Conservation (phyloP, 2,888 invertebrate genomes). For the Copidosoma aretas region DNA sequence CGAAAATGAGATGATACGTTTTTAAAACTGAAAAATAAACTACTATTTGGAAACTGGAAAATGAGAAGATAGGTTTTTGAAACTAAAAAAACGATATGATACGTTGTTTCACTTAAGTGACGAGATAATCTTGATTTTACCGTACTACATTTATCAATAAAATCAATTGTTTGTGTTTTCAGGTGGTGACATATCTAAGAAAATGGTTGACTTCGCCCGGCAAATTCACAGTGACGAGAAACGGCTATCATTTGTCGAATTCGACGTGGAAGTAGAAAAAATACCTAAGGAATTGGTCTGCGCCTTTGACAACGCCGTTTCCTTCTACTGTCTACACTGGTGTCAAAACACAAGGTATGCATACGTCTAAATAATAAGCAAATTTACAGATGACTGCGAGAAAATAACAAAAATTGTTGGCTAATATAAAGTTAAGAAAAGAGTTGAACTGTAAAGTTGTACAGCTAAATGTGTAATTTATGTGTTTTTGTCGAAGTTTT, state of each 20-base stretch:
- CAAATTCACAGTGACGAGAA: constrained; percentile 66
- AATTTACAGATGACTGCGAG: not conserved
- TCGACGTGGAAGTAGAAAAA: constrained; percentile 68
- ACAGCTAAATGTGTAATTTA: constrained; percentile 7
- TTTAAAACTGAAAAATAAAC: no score
- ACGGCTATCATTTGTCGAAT: constrained; percentile 59
- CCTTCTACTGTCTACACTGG: constrained; percentile 84
- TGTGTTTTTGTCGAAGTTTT: constrained; percentile 9
- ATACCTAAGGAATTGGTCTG: constrained; percentile 64
- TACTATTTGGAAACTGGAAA: no score
- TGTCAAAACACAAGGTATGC: constrained; percentile 74
- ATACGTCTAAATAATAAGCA: not conserved
- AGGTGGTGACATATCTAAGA: constrained; percentile 74
- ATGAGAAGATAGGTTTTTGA: no score
- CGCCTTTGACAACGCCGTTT: constrained; percentile 74
- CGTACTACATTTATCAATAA: no score
- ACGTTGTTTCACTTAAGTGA: no score
- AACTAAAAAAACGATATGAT: no score
- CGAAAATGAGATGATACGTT: no score
- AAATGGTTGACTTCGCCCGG: constrained; percentile 75
- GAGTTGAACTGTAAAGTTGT: not conserved
- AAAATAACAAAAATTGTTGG: not conserved
- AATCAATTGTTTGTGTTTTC: constrained; percentile 48
- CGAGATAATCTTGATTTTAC: no score
- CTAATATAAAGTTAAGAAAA: no score